Percentiles rank a stretch among this genome's conserved stretches.
These are phyloP conservation scores for Phyllopteryx taeniolatus DNA, from an alignment of 2,113 vertebrate genomes.

Conservation along the genomic window DNA sequence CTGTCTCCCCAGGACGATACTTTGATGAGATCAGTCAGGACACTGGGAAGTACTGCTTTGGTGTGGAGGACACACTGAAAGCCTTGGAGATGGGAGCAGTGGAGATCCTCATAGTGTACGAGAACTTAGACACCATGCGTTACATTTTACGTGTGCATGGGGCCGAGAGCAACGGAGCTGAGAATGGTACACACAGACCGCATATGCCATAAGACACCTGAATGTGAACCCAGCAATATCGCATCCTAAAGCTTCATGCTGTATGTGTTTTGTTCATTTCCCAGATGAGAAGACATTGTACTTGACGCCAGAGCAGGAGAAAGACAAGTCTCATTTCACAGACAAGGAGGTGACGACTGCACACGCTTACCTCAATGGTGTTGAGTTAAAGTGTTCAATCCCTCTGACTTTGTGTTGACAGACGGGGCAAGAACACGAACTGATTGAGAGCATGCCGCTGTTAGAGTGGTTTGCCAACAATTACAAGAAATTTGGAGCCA, in stretches of 20 bases:
- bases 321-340: slow-evolving; percentile 99
- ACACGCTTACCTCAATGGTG: neutral
- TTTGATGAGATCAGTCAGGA: slow-evolving; percentile 99
- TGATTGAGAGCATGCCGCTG: slow-evolving; percentile 98
- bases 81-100: slow-evolving; percentile 99
- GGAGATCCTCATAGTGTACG: slow-evolving; percentile 99
- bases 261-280: slow-evolving; percentile 20
- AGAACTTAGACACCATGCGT: slow-evolving; percentile 99
- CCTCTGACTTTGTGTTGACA: slow-evolving; percentile 48
- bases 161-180: slow-evolving; percentile 81
- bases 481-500: slow-evolving; percentile 99
- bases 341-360: slow-evolving; percentile 89
- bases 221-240: neutral
- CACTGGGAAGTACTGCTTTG: slow-evolving; percentile 98
- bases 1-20: slow-evolving; percentile 82
- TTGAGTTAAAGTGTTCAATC: neutral
- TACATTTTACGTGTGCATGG: slow-evolving; percentile 95
- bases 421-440: slow-evolving; percentile 97
- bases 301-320: slow-evolving; percentile 97
- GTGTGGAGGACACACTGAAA: slow-evolving; percentile 97
- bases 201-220: neutral
- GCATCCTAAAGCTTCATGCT: neutral
- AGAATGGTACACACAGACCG: slow-evolving; percentile 65
- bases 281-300: slow-evolving; percentile 96
- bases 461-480: slow-evolving; percentile 99